Conservation (phyloP, 2,797 vertebrate species). For the Trachurus trachurus region DNA sequence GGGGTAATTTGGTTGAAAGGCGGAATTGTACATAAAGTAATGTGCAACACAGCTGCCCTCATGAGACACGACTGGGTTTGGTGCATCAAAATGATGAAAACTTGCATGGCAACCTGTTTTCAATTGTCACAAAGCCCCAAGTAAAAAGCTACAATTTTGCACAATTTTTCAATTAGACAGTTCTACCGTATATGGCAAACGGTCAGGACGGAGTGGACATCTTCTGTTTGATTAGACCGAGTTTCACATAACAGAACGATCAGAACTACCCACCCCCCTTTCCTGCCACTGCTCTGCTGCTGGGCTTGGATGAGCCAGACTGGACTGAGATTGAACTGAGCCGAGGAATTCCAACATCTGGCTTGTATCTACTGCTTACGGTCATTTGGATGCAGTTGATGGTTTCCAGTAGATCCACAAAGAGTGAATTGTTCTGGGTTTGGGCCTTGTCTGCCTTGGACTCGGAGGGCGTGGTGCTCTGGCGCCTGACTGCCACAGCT, state of each 20-base stretch:
- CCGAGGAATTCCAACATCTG: slow-evolving; percentile 91
- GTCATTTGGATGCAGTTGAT: slow-evolving; percentile 89
- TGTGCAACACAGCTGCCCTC: slow-evolving; percentile 64
- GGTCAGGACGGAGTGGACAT: slow-evolving; percentile 27
- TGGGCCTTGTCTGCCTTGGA: slow-evolving; percentile 82
- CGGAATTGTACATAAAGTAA: slow-evolving; percentile 55
- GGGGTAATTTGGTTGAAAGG: slow-evolving; percentile 67
- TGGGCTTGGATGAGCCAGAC: slow-evolving; percentile 83
- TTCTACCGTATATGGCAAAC: slow-evolving; percentile 41
- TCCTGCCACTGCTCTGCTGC: slow-evolving; percentile 79
- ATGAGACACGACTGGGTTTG: slow-evolving; percentile 50
- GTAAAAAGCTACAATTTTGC: slow-evolving; percentile 37
- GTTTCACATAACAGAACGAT: slow-evolving; percentile 62
- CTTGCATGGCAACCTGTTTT: slow-evolving; percentile 59
- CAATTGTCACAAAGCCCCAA: slow-evolving; percentile 52
- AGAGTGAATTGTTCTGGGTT: slow-evolving; percentile 89
- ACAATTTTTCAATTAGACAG: slow-evolving; percentile 36
- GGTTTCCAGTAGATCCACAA: slow-evolving; percentile 91
- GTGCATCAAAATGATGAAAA: slow-evolving; percentile 60
- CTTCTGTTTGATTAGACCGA: slow-evolving; percentile 42
- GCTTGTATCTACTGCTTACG: slow-evolving; percentile 90
- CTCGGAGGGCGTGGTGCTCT: slow-evolving; percentile 82
- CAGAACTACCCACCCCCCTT: slow-evolving; percentile 51
- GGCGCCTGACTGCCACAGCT: slow-evolving; percentile 89
- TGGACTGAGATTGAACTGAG: slow-evolving; percentile 85